These are phyloP conservation scores for Mirounga angustirostris DNA, from an alignment of 2,113 vertebrate species.

Conservation along the genomic window DNA sequence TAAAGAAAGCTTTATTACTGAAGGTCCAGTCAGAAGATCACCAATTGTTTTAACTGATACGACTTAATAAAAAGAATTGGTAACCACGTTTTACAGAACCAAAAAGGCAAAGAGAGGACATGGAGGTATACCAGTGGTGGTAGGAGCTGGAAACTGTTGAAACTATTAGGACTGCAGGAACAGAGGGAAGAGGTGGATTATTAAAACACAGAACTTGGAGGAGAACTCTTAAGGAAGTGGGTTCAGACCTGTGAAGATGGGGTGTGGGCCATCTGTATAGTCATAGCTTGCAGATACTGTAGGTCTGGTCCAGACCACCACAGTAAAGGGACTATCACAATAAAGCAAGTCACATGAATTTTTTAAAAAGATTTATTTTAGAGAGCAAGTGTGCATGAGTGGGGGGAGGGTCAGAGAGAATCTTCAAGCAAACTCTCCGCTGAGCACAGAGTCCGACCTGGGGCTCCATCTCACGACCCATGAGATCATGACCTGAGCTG, in stretches of 20 bases:
- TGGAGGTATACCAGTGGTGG: neutral
- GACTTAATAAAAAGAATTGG: slow-evolving; percentile 9
- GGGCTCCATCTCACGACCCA: too few species aligned
- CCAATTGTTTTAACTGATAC: slow-evolving; percentile 8
- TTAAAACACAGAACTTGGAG: neutral
- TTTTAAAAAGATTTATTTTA: neutral
- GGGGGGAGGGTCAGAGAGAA: too few species aligned
- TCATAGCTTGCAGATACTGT: neutral
- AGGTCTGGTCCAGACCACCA: neutral
- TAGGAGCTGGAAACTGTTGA: neutral
- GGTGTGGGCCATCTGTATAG: neutral
- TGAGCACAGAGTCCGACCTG: too few species aligned
- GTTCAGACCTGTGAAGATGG: neutral
- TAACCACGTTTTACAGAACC: slow-evolving; percentile 18
- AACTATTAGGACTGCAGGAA: neutral
- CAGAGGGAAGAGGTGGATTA: neutral
- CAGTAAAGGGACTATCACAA: neutral
- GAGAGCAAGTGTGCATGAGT: too few species aligned
- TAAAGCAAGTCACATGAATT: neutral
- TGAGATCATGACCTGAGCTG: too few species aligned
- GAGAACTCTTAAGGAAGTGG: neutral
- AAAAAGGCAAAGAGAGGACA: slow-evolving; percentile 25
- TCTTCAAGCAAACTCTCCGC: too few species aligned
- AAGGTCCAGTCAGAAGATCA: neutral
- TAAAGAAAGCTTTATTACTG: neutral